Base-by-base conservation (phyloP, 2,113 vertebrate species). In the Symphodus melops region DNA sequence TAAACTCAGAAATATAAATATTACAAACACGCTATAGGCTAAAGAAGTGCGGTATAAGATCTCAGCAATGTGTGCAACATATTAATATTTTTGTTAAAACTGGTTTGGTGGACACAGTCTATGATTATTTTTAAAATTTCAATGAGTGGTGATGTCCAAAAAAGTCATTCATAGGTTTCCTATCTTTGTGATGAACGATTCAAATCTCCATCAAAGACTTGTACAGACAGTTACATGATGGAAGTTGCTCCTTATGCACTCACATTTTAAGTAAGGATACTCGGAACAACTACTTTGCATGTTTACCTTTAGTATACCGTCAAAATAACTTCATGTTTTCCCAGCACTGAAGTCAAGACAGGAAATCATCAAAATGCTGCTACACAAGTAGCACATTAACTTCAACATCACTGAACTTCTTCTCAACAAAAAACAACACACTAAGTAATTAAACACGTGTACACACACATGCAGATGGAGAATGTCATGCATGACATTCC, bases 401-500 rank as follows among this genome's bases (percentile, higher is more conserved):
- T 75, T n/a, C n/a, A 72, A 63, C 17, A 51, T 16, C 46, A 17
- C 46, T 48, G 6, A 48, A 2, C 46, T 17, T 48, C 16, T 39
- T 44, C 4, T 48, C 16, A 68, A 36, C 54, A 57, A 49, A 46
- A 54, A 41, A 41, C 39, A 41, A 17, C 21, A 53, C 20, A n/a
- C 36, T 54, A 53, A 20, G 19, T 56, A 71, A 62, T 59, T 41
- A 68, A 52, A 8, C 48, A 55, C 33, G 48, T 63, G 58, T 8
- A 23, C n/a, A 33, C 65, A 72, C 64, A 81, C 23, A 81, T 39
- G 68, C 37, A 56, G 28, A 39, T 51, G 60, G 36, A 54, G 52
- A 48, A 60, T 51, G 59, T 75, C 85, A 90, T 85, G 84, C 77
- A 84, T 90, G 86, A 78, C 81, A 86, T 92, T 90, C 88, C 79